Base-by-base conservation (phyloP, 2,888 invertebrate species). In the Tinea trinotella region DNA sequence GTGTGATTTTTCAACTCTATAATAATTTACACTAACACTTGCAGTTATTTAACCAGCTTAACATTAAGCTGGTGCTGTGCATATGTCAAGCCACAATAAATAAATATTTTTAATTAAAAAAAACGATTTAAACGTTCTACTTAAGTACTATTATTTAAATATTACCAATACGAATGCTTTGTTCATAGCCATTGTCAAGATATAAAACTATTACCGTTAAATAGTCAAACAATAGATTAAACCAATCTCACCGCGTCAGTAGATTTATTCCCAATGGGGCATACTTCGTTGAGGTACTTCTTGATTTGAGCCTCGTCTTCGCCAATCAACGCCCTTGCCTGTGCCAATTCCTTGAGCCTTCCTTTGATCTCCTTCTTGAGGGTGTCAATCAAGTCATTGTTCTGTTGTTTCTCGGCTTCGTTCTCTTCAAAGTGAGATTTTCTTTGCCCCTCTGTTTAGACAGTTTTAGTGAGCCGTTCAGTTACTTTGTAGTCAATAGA, bases 401-500 rank as follows among this genome's bases (percentile, higher is more conserved):
- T 93, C 58, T 90, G 88, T 62, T 90, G 90, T 60, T 90, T 91
- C 66, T 92, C 92, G 3, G 90, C 89, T 65, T 93, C 93, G 71
- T 91, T 92, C 69, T 94, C 93, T 70, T 94, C 94, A 62, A 90
- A 93, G 57, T 92, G 89, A 0, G 95, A 94, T 64, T 93, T 94
- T 62, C 94, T 89, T 79, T 94, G 94, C 7, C 95, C 94, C 89
- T 95, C 95, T 94, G 65, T 35, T 44, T 34, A 24, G 4, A n/a
- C n/a, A n/a, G n/a, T 40, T 12, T 7, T n/a, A n/a, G n/a, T n/a
- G n/a, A n/a, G n/a, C n/a, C 9, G 7, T n/a, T n/a, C n/a, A n/a
- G 34, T 30, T 30, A 30, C n/a, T 30, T 30, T 7, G 34, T 30
- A 9, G 7, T 9, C 34, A 30, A 30, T 7, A 30, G 6, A 30